phyloP scores from a whole-genome alignment of 2,888 invertebrate species.

The Mechanitis mazaeus region DNA sequence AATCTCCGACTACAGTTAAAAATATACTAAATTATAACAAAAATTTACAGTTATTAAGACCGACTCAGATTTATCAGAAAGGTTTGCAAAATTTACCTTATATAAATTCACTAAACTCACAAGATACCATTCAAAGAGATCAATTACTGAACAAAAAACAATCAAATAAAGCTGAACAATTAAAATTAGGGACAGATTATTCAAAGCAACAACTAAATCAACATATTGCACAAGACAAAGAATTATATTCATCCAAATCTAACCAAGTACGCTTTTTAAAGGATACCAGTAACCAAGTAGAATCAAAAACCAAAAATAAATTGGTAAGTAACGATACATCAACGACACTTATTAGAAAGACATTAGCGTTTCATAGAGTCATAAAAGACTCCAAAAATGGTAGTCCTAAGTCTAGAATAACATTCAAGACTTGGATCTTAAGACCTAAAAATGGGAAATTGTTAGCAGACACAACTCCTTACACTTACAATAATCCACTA shows the following conservation, averaged over 20 bases:
- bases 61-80: constrained; percentile 37
- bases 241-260: constrained; percentile 44
- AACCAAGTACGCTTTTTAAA: constrained; percentile 40
- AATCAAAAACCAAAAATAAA: constrained; percentile 55
- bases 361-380: constrained; percentile 55
- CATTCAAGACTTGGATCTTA: constrained; percentile 67
- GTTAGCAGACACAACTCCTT: constrained; percentile 48
- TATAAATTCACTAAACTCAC: constrained; percentile 33
- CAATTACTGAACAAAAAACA: constrained; percentile 37
- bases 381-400: constrained; percentile 52
- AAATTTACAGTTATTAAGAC: constrained; percentile 35
- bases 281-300: constrained; percentile 39
- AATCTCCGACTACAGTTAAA: constrained; percentile 30
- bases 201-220: constrained; percentile 41
- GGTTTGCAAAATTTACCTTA: constrained; percentile 39
- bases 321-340: constrained; percentile 61
- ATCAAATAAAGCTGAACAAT: constrained; percentile 22
- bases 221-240: constrained; percentile 40
- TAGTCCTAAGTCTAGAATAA: constrained; percentile 60
- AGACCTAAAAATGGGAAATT: constrained; percentile 58
- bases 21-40: constrained; percentile 13
- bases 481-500: constrained; percentile 47
- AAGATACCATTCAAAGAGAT: constrained; percentile 35
- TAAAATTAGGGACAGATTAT: constrained; percentile 37
- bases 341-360: constrained; percentile 59